These are phyloP conservation scores for Drosophila mimica DNA, from an alignment of 2,888 invertebrate genomes.

Conservation along the genomic window DNA sequence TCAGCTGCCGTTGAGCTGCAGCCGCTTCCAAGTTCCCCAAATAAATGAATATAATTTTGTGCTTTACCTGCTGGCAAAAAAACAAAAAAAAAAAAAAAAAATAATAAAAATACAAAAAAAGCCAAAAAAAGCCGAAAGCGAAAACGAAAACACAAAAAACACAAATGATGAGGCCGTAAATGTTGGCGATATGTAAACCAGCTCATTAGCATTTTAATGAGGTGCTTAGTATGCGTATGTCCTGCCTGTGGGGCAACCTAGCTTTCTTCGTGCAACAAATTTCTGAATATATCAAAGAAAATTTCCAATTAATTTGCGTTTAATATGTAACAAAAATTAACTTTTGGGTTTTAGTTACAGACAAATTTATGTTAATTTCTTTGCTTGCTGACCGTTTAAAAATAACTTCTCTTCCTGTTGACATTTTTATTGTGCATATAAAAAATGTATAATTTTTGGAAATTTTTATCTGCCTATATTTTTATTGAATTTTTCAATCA, in stretches of 20 bases:
- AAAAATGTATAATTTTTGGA: background rate
- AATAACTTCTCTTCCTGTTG: background rate
- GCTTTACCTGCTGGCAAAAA: constrained; percentile 8
- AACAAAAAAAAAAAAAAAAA: background rate
- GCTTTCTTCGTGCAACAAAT: background rate
- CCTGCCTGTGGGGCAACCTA: background rate
- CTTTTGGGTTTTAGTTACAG: background rate
- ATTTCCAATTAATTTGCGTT: background rate
- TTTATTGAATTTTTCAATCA: no score
- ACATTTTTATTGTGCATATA: background rate
- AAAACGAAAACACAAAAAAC: constrained; percentile 32
- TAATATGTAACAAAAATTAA: background rate
- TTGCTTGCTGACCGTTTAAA: background rate
- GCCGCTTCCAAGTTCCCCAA: constrained; percentile 3
- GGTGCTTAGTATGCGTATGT: constrained; percentile 57
- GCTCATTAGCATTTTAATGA: constrained; percentile 76
- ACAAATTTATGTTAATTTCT: background rate
- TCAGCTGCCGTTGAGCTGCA: constrained; percentile 21
- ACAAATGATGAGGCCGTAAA: constrained; percentile 64
- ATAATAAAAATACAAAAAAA: background rate
- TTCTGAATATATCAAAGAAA: background rate
- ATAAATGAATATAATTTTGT: background rate
- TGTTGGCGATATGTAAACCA: constrained; percentile 58
- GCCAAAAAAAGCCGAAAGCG: background rate
- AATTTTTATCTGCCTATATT: background rate